Evolutionary conservation across 1,140 invertebrate genomes (phyloP).

Genomic region (Catajapyx aquilonaris): DNA sequence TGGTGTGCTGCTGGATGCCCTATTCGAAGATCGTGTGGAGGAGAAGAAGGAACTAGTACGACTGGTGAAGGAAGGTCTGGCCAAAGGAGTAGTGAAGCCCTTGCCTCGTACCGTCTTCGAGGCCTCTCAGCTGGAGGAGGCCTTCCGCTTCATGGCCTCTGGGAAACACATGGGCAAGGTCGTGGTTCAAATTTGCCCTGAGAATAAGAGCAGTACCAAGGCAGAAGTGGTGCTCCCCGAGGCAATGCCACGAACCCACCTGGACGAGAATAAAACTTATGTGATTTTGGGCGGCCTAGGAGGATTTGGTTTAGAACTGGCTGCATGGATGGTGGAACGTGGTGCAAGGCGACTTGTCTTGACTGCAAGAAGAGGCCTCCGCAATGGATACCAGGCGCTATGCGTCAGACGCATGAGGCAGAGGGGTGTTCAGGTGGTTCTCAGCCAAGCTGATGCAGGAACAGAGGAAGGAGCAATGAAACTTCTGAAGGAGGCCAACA

Average conservation of each 20-base stretch:
- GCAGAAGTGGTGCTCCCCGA: conserved; percentile 14
- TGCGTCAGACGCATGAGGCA: conserved; percentile 31
- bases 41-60: conserved; percentile 51
- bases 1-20: conserved; percentile 79
- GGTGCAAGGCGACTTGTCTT: conserved; percentile 58
- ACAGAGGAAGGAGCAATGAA: conserved; percentile 32
- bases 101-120: conserved; percentile 59
- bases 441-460: conserved; percentile 40
- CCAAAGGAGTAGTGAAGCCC: conserved; percentile 61
- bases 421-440: conserved; percentile 34
- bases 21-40: conserved; percentile 45
- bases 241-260: not conserved
- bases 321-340: conserved; percentile 61
- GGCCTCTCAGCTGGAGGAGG: conserved; percentile 72
- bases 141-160: conserved; percentile 87
- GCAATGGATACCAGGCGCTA: conserved; percentile 53
- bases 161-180: conserved; percentile 97
- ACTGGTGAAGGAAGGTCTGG: conserved; percentile 63
- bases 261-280: not conserved
- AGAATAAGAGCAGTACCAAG: no score
- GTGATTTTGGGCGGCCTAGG: conserved; percentile 49
- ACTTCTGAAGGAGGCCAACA: conserved; percentile 34
- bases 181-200: conserved; percentile 61
- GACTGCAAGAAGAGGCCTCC: conserved; percentile 52
- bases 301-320: conserved; percentile 77